Evolutionary conservation across 2,113 vertebrate genomes (phyloP).

Genomic region (Caracal caracal): DNA sequence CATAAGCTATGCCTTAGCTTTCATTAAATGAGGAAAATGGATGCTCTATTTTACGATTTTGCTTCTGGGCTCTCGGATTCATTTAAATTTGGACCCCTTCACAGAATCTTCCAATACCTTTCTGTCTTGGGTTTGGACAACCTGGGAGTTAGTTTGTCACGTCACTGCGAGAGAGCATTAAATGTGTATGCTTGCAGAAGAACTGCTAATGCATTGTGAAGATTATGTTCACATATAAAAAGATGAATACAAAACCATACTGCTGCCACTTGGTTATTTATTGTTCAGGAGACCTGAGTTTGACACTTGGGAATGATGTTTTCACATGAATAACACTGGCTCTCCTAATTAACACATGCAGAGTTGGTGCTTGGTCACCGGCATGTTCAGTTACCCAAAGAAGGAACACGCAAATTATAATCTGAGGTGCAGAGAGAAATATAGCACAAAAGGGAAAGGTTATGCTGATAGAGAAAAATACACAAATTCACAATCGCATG

Average conservation of each 20-base stretch:
- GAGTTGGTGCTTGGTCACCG: slow-evolving; percentile 1
- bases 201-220: neutral
- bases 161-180: neutral
- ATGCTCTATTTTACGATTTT: slow-evolving; percentile 25
- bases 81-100: neutral
- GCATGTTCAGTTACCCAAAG: neutral
- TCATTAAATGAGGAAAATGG: slow-evolving; percentile 39
- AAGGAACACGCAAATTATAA: neutral
- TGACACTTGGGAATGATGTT: neutral
- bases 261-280: slow-evolving; percentile 27
- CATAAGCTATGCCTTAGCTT: neutral
- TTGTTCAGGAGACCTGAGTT: neutral
- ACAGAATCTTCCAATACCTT: neutral
- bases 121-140: slow-evolving; percentile 13
- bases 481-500: slow-evolving; percentile 39
- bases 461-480: slow-evolving; percentile 56
- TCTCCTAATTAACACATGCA: neutral
- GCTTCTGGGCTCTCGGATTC: neutral
- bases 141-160: neutral
- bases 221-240: neutral
- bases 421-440: neutral
- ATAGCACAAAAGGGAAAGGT: slow-evolving; percentile 13
- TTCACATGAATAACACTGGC: neutral
- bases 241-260: neutral
- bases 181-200: neutral